phyloP scores from a whole-genome alignment of 2,888 invertebrate genomes.

The Argynnis bischoffii region DNA sequence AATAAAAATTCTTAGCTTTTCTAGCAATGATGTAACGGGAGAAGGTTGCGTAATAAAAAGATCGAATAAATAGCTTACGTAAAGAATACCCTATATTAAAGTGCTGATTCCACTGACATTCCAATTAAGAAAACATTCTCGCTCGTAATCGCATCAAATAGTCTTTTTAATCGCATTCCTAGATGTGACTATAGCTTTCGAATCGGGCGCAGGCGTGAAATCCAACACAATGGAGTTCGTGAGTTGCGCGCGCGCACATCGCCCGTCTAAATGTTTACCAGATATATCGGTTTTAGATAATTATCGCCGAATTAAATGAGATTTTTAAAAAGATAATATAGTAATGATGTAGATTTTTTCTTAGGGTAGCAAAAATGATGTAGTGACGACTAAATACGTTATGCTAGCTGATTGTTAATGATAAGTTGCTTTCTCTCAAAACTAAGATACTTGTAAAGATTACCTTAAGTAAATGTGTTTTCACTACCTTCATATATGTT shows the following conservation, averaged over 20 bases:
- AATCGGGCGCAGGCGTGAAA: slow-evolving; percentile 63
- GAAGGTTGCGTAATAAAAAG: slow-evolving; percentile 2
- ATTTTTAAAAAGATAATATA: slow-evolving; percentile 5
- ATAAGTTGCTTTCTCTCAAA: too few relatives aligned
- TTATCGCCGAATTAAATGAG: slow-evolving; percentile 31
- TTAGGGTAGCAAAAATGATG: too few relatives aligned
- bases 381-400: too few relatives aligned
- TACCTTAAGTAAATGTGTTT: too few relatives aligned
- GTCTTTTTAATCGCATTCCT: slow-evolving; percentile 43
- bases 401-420: too few relatives aligned
- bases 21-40: not conserved
- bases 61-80: slow-evolving; percentile 7
- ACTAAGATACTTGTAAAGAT: too few relatives aligned
- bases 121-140: slow-evolving; percentile 36
- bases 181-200: slow-evolving; percentile 38
- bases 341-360: not conserved
- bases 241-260: slow-evolving; percentile 46
- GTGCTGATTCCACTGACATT: slow-evolving; percentile 26
- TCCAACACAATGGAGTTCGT: slow-evolving; percentile 66
- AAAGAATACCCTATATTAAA: slow-evolving; percentile 19
- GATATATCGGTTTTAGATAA: slow-evolving; percentile 37
- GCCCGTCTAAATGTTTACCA: slow-evolving; percentile 71
- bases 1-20: not conserved
- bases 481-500: too few relatives aligned
- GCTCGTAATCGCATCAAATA: slow-evolving; percentile 30